These are phyloP conservation scores for Stegodyphus mimosarum DNA, from an alignment of 1,140 invertebrate species.

Conservation along the genomic window DNA sequence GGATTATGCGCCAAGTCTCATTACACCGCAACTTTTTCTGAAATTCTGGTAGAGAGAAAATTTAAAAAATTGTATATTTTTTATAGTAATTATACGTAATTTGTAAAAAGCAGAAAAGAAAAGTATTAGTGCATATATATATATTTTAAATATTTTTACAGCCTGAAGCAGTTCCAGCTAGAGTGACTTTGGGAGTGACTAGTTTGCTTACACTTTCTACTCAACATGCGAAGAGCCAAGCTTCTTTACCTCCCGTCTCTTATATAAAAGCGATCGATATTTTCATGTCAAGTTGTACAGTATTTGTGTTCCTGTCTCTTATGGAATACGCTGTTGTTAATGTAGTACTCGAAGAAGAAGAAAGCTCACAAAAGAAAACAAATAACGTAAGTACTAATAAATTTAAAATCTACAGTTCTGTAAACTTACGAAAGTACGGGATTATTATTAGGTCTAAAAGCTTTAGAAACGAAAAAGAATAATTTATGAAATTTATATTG, in stretches of 20 bases:
- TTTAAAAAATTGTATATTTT: too few relatives aligned
- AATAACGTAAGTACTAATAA: slow-evolving; percentile 32
- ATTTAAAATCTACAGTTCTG: not conserved
- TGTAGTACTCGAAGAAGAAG: slow-evolving; percentile 72
- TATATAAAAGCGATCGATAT: slow-evolving; percentile 77
- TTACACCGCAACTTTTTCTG: too few relatives aligned
- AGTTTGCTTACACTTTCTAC: slow-evolving; percentile 89
- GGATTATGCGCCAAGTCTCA: too few relatives aligned
- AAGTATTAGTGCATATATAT: too few relatives aligned
- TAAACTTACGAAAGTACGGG: not conserved
- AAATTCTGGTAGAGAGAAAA: too few relatives aligned
- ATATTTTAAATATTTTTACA: slow-evolving; percentile 68
- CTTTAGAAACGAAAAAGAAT: too few relatives aligned
- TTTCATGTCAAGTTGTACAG: slow-evolving; percentile 64
- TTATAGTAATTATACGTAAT: too few relatives aligned
- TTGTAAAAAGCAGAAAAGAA: too few relatives aligned
- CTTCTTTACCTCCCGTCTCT: slow-evolving; percentile 87
- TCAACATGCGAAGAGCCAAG: slow-evolving; percentile 91
- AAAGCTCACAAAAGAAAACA: slow-evolving; percentile 19
- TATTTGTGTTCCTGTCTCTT: slow-evolving; percentile 90
- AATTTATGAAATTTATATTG: too few relatives aligned
- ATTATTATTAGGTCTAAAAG: too few relatives aligned
- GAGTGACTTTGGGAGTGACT: slow-evolving; percentile 90
- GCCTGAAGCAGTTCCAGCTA: slow-evolving; percentile 86
- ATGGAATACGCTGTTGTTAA: slow-evolving; percentile 95